Conservation (phyloP, 2,113 vertebrate genomes). For the Saguinus midas region DNA sequence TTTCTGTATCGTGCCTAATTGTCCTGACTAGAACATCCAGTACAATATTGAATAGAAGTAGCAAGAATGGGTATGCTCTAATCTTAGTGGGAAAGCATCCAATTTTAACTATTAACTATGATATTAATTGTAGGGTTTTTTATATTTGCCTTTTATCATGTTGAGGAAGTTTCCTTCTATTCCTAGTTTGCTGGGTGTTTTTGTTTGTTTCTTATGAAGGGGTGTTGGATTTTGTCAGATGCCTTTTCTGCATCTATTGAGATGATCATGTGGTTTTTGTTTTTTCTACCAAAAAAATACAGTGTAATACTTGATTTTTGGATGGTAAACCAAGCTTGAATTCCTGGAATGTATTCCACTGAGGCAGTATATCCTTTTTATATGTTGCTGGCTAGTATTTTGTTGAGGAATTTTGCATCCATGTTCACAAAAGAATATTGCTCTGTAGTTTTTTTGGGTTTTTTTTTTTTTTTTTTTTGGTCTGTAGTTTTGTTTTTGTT, state of each 20-base stretch:
- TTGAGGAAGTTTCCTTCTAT: background rate
- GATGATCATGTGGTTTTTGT: background rate
- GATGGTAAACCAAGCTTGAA: background rate
- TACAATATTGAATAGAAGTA: background rate
- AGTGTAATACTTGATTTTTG: background rate
- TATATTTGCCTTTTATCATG: background rate
- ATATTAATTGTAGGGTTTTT: background rate
- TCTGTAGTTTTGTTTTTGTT: background rate
- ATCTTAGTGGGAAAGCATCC: background rate
- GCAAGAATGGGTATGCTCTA: background rate
- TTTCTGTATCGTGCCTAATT: no score
- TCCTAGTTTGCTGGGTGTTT: background rate
- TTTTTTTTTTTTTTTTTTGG: no score
- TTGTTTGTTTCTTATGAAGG: background rate
- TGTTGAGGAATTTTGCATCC: background rate
- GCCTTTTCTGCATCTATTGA: background rate
- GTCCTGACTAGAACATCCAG: no score
- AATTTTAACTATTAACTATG: background rate
- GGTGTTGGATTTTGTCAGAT: background rate
- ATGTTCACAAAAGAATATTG: background rate
- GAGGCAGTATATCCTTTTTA: background rate
- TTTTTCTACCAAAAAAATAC: background rate
- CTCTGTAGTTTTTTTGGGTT: background rate
- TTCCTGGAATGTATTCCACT: background rate
- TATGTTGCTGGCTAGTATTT: background rate